phyloP scores from a whole-genome alignment of 37 sponge, comb jelly and placozoan species.

The Halisarca cf. caerulea region DNA sequence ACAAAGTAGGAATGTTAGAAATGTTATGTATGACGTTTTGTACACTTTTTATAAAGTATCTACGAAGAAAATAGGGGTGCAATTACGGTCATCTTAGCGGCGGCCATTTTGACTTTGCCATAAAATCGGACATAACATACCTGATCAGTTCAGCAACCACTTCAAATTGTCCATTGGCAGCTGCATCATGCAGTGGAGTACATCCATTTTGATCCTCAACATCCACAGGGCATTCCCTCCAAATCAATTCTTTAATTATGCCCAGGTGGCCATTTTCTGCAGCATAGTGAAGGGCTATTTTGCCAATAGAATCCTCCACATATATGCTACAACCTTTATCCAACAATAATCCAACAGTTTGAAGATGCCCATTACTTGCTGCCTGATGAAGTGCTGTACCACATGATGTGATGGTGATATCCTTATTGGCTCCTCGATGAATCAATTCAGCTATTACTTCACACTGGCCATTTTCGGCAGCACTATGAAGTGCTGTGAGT shows the following conservation, averaged over 20 bases:
- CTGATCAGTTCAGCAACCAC: too few species aligned
- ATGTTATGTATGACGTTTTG: too few species aligned
- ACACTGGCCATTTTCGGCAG: not conserved
- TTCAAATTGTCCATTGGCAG: too few species aligned
- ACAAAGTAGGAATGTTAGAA: too few species aligned
- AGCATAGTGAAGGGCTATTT: not conserved
- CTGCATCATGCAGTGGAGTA: too few species aligned
- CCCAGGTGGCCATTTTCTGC: not conserved
- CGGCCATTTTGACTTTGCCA: too few species aligned
- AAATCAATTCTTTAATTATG: not conserved
- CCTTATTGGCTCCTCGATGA: not conserved
- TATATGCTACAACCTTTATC: not conserved
- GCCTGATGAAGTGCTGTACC: slow-evolving; percentile 22
- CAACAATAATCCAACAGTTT: not conserved
- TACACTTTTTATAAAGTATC: too few species aligned
- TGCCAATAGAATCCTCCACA: not conserved
- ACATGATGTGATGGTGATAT: not conserved
- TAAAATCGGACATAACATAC: too few species aligned
- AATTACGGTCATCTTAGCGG: too few species aligned
- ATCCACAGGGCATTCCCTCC: too few species aligned
- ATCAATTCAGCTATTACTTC: not conserved
- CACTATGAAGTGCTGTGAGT: slow-evolving; percentile 4
- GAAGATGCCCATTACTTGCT: not conserved
- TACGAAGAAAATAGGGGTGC: too few species aligned
- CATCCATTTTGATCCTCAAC: too few species aligned